These are phyloP conservation scores for Gymnodraco acuticeps DNA, from an alignment of 2,797 vertebrate species.

Conservation along the genomic window DNA sequence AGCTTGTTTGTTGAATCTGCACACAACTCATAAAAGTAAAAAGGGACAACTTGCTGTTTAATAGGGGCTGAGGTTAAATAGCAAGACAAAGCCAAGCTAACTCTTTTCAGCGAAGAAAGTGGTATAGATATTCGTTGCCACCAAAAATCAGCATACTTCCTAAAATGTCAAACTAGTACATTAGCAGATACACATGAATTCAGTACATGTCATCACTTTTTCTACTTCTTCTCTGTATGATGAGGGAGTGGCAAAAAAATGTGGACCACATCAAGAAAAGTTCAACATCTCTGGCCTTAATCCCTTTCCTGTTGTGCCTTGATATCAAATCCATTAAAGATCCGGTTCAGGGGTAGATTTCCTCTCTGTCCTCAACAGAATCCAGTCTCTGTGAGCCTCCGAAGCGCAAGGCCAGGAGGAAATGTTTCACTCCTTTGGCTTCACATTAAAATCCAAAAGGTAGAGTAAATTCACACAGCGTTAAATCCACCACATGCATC, in stretches of 20 bases:
- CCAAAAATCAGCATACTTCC: constrained; percentile 10
- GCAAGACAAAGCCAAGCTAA: constrained; percentile 9
- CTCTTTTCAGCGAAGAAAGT: not conserved
- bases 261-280: constrained; percentile 40
- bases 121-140: constrained; percentile 7
- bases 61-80: too few species aligned
- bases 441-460: constrained; percentile 65
- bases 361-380: constrained; percentile 29
- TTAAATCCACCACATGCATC: constrained; percentile 61
- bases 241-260: constrained; percentile 33
- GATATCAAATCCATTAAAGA: constrained; percentile 53
- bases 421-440: constrained; percentile 58
- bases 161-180: constrained; percentile 25
- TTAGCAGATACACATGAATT: constrained; percentile 25
- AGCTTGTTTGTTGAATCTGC: not conserved
- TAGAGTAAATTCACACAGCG: constrained; percentile 47
- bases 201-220: constrained; percentile 24
- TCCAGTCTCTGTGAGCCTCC: constrained; percentile 48
- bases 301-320: constrained; percentile 47
- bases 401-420: constrained; percentile 40
- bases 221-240: constrained; percentile 31
- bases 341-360: constrained; percentile 41
- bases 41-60: not conserved
- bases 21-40: not conserved
- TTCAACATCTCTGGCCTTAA: constrained; percentile 33